Evolutionary conservation across 2,888 invertebrate genomes (phyloP), one percentile per base, ranked within the genome.

Genomic region (Neoaliturus tenellus): DNA sequence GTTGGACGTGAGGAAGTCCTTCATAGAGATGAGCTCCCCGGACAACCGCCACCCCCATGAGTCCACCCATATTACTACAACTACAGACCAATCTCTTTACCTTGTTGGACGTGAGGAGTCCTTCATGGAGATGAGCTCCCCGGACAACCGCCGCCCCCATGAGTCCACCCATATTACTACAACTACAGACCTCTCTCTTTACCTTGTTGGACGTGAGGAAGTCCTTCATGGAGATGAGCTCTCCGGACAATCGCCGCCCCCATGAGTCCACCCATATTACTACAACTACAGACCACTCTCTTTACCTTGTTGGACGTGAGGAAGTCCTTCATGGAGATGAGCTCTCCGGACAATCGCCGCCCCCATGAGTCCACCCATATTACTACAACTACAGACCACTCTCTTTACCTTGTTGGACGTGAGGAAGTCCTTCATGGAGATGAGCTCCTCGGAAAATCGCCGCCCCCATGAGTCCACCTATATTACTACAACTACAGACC

Each of bases 211-310:
- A 90, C 44, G 90, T 90, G 28, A 91, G 88, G 84, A 91, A 93
- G 87, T 93, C 94, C 88, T 92, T 92, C 92, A 94, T 93, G 20
- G 93, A 93, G 62, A 94, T 93, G 89, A 94, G 90, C 88, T 93
- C 93, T 10, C 93, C 93, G 0, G 93, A 93, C 88, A 92, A 91
- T 35, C 93, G 90, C 58, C 93, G 89, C 12, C 91, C 91, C 14
- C 89, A 89, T n/a, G 84, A 82, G 51, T 85, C 84, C 0, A 81
- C 82, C n/a, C 82, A n/a, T n/a, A n/a, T n/a, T n/a, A n/a, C n/a
- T n/a, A n/a, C n/a, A n/a, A n/a, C n/a, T n/a, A n/a, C n/a, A n/a
- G n/a, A n/a, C n/a, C n/a, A n/a, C n/a, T n/a, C n/a, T 48, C 6
- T 35, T 35, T 10, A 82, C 86, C 86, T 92, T 91, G 87, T 92